A percentile compares a stretch with the other conserved stretches of the same genome.
Evolutionary conservation across 1,140 invertebrate species (phyloP).

Genomic region (Megathymus violae): DNA sequence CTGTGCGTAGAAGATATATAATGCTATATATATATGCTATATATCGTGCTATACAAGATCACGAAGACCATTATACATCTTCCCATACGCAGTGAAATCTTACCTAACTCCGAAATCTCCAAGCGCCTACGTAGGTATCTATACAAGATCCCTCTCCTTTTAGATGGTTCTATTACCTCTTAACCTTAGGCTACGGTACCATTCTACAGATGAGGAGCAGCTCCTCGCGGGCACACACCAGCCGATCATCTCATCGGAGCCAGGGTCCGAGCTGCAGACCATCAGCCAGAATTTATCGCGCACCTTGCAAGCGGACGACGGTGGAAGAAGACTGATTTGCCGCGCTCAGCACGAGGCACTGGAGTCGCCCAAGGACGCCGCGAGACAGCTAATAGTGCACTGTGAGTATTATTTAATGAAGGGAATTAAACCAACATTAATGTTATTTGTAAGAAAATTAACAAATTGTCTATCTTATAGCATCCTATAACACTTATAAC

Average conservation of each 20-base stretch:
- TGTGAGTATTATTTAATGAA: constrained; percentile 85
- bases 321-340: constrained; percentile 86
- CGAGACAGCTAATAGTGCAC: constrained; percentile 84
- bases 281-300: constrained; percentile 87
- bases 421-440: too few relatives aligned
- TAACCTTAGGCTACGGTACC: not conserved
- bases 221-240: constrained; percentile 84
- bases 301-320: constrained; percentile 85
- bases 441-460: too few relatives aligned
- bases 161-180: not conserved
- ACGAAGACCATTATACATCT: too few relatives aligned
- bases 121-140: too few relatives aligned
- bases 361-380: constrained; percentile 71
- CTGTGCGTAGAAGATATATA: too few relatives aligned
- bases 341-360: constrained; percentile 86
- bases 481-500: too few relatives aligned
- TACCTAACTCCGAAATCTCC: too few relatives aligned
- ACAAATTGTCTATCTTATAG: too few relatives aligned
- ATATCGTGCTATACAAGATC: too few relatives aligned
- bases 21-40: too few relatives aligned
- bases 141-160: too few relatives aligned
- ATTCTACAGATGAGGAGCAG: constrained; percentile 85
- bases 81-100: too few relatives aligned
- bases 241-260: constrained; percentile 77
- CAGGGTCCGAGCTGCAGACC: constrained; percentile 81